phyloP scores from a whole-genome alignment of 1,140 invertebrate species.

The Ostrea denselamellosa region DNA sequence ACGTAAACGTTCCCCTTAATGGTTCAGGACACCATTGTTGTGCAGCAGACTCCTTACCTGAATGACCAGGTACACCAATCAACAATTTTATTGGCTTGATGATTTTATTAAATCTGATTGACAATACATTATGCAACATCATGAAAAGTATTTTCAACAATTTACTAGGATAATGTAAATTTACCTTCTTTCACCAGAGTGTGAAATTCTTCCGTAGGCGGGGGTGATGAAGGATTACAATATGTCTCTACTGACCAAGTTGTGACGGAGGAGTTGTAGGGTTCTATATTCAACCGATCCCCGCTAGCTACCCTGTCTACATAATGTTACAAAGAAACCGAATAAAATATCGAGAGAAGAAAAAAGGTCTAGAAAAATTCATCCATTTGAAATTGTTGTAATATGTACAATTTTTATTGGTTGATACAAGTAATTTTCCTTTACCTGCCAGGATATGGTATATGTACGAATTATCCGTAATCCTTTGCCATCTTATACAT shows the following conservation, averaged over 20 bases:
- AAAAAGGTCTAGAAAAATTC: neutral
- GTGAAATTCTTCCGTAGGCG: conserved; percentile 55
- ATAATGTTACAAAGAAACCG: neutral
- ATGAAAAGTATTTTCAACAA: neutral
- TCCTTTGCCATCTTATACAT: conserved; percentile 37
- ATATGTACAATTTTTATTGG: neutral
- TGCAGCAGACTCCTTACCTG: conserved; percentile 2
- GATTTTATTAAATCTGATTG: neutral
- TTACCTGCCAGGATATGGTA: conserved; percentile 36
- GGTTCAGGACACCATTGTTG: conserved; percentile 40
- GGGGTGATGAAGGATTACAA: conserved; percentile 44
- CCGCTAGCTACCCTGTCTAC: conserved; percentile 38
- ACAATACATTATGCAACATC: neutral
- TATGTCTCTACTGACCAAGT: conserved; percentile 1
- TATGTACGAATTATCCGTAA: conserved; percentile 22
- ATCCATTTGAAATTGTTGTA: no score
- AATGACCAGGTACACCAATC: neutral
- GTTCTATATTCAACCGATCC: neutral
- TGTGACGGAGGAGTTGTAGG: neutral
- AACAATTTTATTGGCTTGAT: neutral
- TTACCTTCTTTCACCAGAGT: conserved; percentile 57
- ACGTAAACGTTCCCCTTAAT: conserved; percentile 45
- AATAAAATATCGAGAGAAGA: neutral
- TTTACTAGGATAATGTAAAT: neutral
- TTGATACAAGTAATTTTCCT: neutral